Evolutionary conservation across 92 coral and sea anemone genomes (phyloP).

Genomic region (Plumapathes pennacea): DNA sequence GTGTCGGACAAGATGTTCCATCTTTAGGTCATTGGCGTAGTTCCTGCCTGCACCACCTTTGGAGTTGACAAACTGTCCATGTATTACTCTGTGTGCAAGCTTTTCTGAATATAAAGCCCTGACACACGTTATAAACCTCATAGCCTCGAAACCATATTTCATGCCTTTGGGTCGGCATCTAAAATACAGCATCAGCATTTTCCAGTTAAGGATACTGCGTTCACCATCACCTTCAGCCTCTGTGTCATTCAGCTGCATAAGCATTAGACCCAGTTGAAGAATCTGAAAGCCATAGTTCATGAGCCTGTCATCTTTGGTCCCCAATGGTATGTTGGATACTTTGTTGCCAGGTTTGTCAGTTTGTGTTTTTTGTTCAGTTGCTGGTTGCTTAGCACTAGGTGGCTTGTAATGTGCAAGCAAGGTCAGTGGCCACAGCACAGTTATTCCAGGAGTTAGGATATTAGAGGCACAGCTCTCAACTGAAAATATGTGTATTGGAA

Average conservation of each 20-base stretch:
- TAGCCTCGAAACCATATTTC: constrained; percentile 60
- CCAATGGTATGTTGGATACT: constrained; percentile 10
- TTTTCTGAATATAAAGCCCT: constrained; percentile 48
- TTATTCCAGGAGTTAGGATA: constrained; percentile 30
- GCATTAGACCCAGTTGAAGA: constrained; percentile 46
- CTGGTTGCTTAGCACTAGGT: constrained; percentile 14
- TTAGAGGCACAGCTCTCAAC: constrained; percentile 40
- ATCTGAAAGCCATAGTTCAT: constrained; percentile 60
- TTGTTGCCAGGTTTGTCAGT: constrained; percentile 6
- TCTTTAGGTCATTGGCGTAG: constrained; percentile 48
- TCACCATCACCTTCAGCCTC: constrained; percentile 67
- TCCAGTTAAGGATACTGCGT: constrained; percentile 56
- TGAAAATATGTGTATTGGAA: constrained; percentile 24
- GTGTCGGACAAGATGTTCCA: constrained; percentile 43
- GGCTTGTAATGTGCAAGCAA: constrained; percentile 33
- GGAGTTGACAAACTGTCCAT: constrained; percentile 61
- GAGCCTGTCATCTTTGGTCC: constrained; percentile 26
- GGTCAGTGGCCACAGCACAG: constrained; percentile 53
- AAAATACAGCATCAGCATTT: constrained; percentile 59
- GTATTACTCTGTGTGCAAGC: constrained; percentile 49
- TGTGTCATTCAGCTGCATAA: constrained; percentile 66
- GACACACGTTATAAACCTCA: constrained; percentile 48
- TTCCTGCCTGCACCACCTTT: constrained; percentile 47
- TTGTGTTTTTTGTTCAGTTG: constrained; percentile 9
- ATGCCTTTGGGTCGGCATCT: constrained; percentile 24